Conservation (phyloP, 2,797 vertebrate species). For the Cossypha caffra region DNA sequence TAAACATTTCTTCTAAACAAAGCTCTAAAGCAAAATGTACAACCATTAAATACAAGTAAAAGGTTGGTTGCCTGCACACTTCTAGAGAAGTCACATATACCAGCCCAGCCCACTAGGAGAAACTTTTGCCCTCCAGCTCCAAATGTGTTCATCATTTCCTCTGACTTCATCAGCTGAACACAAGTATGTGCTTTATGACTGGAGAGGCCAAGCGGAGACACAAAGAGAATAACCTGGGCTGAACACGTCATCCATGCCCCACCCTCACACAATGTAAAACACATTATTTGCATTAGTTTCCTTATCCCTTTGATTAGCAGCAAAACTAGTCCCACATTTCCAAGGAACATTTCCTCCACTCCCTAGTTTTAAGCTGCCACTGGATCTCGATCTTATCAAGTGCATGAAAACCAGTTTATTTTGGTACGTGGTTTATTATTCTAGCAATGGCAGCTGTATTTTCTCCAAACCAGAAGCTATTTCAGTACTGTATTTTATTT, state of each 20-base stretch:
- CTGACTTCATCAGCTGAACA: not conserved
- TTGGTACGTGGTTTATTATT: not conserved
- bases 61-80: not conserved
- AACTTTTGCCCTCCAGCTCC: not conserved
- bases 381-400: not conserved
- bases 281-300: not conserved
- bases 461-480: not conserved
- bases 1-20: not conserved
- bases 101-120: not conserved
- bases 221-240: not conserved
- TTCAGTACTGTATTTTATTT: not conserved
- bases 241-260: not conserved
- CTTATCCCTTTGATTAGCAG: constrained; percentile 2
- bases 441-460: not conserved
- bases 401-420: not conserved
- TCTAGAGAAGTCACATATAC: not conserved
- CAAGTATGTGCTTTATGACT: not conserved
- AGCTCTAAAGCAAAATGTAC: not conserved
- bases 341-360: constrained; percentile 15
- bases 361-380: not conserved
- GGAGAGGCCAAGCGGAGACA: not conserved
- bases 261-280: not conserved
- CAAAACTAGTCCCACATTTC: not conserved
- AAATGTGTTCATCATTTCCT: not conserved
- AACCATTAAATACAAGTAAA: not conserved